These are phyloP conservation scores for Procambarus clarkii DNA, from an alignment of 1,140 invertebrate species.

Conservation along the genomic window DNA sequence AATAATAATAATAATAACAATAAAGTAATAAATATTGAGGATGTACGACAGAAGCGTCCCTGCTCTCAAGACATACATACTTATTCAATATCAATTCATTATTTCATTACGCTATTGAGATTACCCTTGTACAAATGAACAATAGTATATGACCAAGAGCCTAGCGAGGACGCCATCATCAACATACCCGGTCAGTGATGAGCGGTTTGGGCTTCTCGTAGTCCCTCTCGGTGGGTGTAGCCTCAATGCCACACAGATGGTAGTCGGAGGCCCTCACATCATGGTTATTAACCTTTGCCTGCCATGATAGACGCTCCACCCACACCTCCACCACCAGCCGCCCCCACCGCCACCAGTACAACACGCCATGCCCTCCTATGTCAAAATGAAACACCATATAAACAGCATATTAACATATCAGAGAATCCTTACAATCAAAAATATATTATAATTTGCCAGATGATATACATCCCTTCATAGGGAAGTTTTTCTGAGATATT, in stretches of 20 bases:
- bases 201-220: slow-evolving; percentile 47
- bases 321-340: slow-evolving; percentile 17
- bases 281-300: not conserved
- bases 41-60: too few relatives aligned
- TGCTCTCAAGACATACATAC: not conserved
- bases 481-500: not conserved
- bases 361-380: not conserved
- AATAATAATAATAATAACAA: too few relatives aligned
- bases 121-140: not conserved
- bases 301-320: not conserved
- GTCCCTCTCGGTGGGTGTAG: slow-evolving; percentile 36
- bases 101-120: too few relatives aligned
- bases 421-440: not conserved
- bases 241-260: not conserved
- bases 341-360: slow-evolving; percentile 41
- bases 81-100: not conserved
- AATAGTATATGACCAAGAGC: not conserved
- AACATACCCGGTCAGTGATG: slow-evolving; percentile 48
- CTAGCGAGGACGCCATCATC: not conserved
- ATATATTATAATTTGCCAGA: not conserved
- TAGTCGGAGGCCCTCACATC: not conserved
- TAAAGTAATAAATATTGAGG: not conserved
- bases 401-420: not conserved
- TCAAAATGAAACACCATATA: not conserved
- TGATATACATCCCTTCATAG: not conserved